phyloP scores from a whole-genome alignment of 2,113 vertebrate species.

The Chrysochloris asiatica region DNA sequence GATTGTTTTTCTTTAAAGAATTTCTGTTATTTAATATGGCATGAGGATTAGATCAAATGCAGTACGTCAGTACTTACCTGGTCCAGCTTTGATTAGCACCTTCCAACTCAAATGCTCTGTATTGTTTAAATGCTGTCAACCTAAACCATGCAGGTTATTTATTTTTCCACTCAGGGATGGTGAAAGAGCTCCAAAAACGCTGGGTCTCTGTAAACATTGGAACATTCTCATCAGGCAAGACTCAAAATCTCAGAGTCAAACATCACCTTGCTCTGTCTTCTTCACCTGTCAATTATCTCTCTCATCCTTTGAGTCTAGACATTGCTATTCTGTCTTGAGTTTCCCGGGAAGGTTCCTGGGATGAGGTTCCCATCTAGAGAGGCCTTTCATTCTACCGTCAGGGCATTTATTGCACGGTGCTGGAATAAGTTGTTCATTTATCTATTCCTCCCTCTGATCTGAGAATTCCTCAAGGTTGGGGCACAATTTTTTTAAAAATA shows the following conservation, averaged over 20 bases:
- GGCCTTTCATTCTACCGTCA: neutral
- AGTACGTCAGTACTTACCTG: neutral
- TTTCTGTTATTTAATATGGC: neutral
- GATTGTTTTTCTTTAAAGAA: neutral
- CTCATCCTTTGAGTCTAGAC: neutral
- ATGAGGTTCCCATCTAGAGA: rapidly evolving
- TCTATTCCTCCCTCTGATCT: neutral
- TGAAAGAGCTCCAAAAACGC: no score
- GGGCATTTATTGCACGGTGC: neutral
- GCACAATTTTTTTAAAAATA: neutral
- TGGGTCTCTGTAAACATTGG: neutral
- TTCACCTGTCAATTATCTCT: neutral
- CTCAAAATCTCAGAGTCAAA: neutral
- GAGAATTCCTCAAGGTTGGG: neutral
- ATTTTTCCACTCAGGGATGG: no score
- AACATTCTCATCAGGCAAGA: neutral
- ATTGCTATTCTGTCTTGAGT: neutral
- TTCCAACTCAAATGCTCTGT: neutral
- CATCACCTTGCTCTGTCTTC: neutral
- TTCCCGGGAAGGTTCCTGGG: neutral
- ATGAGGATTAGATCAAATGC: neutral
- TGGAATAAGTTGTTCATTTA: neutral
- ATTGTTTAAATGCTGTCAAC: neutral
- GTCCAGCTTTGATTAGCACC: neutral
- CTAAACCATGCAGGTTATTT: no score